phyloP scores from a whole-genome alignment of 2,888 invertebrate species.

The Fabriciana adippe region DNA sequence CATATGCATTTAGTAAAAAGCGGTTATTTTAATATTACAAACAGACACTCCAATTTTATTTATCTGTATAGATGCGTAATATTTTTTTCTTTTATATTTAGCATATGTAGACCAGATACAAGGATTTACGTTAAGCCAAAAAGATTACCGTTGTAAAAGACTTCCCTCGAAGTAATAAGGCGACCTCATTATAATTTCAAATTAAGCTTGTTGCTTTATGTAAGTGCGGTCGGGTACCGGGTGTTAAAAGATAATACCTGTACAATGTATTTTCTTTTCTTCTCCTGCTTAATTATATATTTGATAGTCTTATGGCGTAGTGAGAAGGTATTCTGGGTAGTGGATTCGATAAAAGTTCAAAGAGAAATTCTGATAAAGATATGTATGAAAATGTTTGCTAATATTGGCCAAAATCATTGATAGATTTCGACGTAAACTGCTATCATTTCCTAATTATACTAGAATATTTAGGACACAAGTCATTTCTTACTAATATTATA shows the following conservation, averaged over 20 bases:
- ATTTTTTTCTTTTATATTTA: neutral
- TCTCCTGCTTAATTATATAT: constrained; percentile 3
- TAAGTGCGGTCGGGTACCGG: constrained; percentile 13
- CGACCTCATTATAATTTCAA: constrained; percentile 34
- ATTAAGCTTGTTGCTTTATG: constrained; percentile 32
- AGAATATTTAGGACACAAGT: too few species aligned
- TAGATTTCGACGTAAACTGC: too few species aligned
- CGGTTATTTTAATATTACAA: too few species aligned
- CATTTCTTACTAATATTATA: too few species aligned
- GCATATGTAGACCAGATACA: constrained; percentile 4
- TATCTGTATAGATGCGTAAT: too few species aligned
- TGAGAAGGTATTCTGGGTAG: neutral
- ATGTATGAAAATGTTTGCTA: too few species aligned
- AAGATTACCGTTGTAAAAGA: constrained; percentile 24
- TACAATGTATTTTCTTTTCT: constrained; percentile 19
- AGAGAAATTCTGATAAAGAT: too few species aligned
- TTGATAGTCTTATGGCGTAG: neutral
- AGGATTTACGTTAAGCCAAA: constrained; percentile 11
- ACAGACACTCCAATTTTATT: too few species aligned
- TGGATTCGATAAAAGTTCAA: too few species aligned
- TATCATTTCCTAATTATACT: too few species aligned
- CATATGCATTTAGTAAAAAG: too few species aligned
- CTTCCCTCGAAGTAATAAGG: constrained; percentile 27
- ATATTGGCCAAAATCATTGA: too few species aligned
- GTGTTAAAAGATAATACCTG: constrained; percentile 14